Percentiles rank a stretch among this genome's conserved stretches.
Conservation (phyloP, 2,797 vertebrate genomes). For the Sarcophilus harrisii region DNA sequence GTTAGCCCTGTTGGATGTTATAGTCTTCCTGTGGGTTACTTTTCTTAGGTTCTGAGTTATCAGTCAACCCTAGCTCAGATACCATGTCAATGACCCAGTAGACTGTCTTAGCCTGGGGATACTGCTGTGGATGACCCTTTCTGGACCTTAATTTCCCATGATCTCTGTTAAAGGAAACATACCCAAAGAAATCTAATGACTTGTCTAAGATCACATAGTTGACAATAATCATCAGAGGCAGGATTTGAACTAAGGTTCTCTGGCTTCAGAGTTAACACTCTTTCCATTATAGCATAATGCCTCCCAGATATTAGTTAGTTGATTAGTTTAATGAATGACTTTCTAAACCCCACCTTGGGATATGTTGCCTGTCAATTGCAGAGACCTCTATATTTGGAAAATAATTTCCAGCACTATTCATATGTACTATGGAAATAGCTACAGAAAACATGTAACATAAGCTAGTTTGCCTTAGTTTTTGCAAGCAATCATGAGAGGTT, state of each 20-base stretch:
- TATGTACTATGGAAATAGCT: background rate
- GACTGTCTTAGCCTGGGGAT: background rate
- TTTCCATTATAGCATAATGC: background rate
- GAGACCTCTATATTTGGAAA: background rate
- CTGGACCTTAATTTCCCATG: background rate
- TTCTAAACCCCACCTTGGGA: background rate
- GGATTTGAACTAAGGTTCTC: background rate
- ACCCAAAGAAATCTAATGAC: background rate
- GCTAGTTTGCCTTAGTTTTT: background rate
- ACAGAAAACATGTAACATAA: background rate
- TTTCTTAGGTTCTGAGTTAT: background rate
- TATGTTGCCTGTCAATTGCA: background rate
- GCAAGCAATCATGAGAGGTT: background rate
- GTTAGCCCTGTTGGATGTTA: background rate
- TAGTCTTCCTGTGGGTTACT: background rate
- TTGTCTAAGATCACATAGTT: background rate
- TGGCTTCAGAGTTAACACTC: background rate
- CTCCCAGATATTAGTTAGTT: background rate
- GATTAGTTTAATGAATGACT: background rate
- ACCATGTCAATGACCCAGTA: background rate
- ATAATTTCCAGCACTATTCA: background rate
- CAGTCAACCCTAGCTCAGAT: background rate
- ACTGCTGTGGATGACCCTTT: background rate
- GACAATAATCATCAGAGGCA: background rate
- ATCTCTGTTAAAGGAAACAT: background rate